These are phyloP conservation scores for Cheumatopsyche charites DNA, from an alignment of 1,140 invertebrate species.

Conservation along the genomic window DNA sequence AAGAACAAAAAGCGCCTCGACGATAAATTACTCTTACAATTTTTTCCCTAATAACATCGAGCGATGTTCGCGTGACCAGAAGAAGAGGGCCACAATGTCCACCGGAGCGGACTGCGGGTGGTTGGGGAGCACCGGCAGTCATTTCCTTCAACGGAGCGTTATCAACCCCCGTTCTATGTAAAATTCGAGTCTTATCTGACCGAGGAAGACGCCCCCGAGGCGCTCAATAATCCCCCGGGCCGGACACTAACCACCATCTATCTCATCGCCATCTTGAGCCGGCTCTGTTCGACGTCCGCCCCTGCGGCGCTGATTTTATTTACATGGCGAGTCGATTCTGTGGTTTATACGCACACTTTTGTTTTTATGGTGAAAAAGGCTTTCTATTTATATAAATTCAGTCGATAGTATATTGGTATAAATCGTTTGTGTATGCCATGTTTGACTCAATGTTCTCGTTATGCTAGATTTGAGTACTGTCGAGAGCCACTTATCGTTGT, in stretches of 20 bases:
- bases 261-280: conserved; percentile 45
- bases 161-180: conserved; percentile 27
- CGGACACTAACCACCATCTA: conserved; percentile 45
- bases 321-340: too few relatives aligned
- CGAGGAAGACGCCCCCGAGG: neutral
- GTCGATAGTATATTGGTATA: too few relatives aligned
- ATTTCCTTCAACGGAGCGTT: conserved; percentile 24
- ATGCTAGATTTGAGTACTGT: too few relatives aligned
- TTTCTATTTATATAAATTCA: too few relatives aligned
- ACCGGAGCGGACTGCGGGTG: neutral
- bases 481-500: too few relatives aligned
- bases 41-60: too few relatives aligned
- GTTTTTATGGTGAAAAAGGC: too few relatives aligned
- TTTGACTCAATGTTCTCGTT: too few relatives aligned
- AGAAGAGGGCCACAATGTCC: neutral
- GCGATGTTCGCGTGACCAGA: conserved; percentile 19
- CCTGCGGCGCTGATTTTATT: conserved; percentile 47
- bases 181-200: conserved; percentile 25
- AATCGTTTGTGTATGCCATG: too few relatives aligned
- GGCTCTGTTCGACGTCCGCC: conserved; percentile 21
- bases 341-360: too few relatives aligned
- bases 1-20: too few relatives aligned
- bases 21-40: too few relatives aligned
- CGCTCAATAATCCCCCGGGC: conserved; percentile 33
- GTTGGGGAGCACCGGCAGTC: neutral